Evolutionary conservation across 2,113 vertebrate genomes (phyloP).

Genomic region (Colistium nudipinnis): DNA sequence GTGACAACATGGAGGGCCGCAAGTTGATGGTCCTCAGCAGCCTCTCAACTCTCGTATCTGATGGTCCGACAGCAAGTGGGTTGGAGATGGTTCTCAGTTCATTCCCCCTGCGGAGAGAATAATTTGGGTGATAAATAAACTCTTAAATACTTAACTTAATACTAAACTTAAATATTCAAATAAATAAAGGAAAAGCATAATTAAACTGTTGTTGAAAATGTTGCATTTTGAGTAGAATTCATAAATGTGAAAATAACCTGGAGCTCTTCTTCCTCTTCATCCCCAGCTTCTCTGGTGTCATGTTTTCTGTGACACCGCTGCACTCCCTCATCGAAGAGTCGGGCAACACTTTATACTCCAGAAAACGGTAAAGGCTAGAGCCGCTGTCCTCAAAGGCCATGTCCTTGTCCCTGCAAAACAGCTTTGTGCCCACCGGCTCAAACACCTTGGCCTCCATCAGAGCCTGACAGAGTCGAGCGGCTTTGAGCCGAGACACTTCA

Average conservation of each 20-base stretch:
- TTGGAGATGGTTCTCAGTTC: conserved; percentile 83
- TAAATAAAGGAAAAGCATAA: background rate
- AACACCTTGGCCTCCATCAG: conserved; percentile 90
- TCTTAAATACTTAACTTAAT: background rate
- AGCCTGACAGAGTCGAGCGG: conserved; percentile 85
- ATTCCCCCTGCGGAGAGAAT: conserved; percentile 66
- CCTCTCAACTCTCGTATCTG: conserved; percentile 82
- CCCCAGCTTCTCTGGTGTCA: conserved; percentile 47
- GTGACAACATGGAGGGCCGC: conserved; percentile 69
- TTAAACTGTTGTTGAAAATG: background rate
- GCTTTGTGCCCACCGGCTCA: conserved; percentile 82
- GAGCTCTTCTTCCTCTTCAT: conserved; percentile 71
- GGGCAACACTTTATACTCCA: conserved; percentile 66
- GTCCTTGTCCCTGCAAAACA: conserved; percentile 85
- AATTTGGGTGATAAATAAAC: background rate
- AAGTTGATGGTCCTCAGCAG: conserved; percentile 80
- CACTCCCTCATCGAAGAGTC: conserved; percentile 37
- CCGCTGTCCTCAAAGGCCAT: conserved; percentile 84
- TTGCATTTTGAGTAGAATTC: background rate
- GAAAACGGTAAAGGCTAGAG: conserved; percentile 85
- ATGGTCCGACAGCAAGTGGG: conserved; percentile 80
- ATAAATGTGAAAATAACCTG: conserved; percentile 64
- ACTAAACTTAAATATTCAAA: too few species aligned
- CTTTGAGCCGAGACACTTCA: conserved; percentile 86
- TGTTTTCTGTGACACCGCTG: conserved; percentile 58